Percentiles rank a stretch among this genome's conserved stretches.
Conservation (phyloP, 2,113 vertebrate genomes). For the Oryctolagus cuniculus region mOryCun1.1 NC_091434.1:89292501-89293000, state of each 20-base stretch:
- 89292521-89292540: neutral
- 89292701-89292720: neutral
- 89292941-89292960: too few species aligned
- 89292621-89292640: neutral
- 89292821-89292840: neutral
- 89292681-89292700: neutral
- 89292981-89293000: too few species aligned
- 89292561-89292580: neutral
- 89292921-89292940: too few species aligned
- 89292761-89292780: neutral
- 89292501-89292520: neutral
- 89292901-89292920: too few species aligned
- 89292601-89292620: neutral
- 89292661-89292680: neutral
- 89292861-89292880: neutral
- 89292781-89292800: neutral
- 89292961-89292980: too few species aligned
- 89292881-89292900: neutral
- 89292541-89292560: constrained; percentile 6
- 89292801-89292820: neutral
- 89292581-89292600: neutral
- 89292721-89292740: neutral
- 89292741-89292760: neutral
- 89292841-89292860: neutral
- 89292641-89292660: neutral